Evolutionary conservation across 1,140 invertebrate species (phyloP), one percentile per base, ranked within the genome.

Genomic region (Drosophila novamexicana): DNA sequence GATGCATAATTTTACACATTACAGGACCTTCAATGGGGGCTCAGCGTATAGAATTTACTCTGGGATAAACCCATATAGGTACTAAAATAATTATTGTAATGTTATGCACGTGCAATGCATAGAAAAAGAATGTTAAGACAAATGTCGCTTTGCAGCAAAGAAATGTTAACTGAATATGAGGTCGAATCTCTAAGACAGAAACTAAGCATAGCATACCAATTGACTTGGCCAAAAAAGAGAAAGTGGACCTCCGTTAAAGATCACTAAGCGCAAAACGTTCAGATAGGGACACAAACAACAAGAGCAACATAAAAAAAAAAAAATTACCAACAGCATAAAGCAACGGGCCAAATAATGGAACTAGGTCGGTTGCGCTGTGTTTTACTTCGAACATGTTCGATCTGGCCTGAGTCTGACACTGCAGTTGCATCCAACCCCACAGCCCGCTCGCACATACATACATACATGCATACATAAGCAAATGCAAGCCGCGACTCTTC

Each of bases 221-320:
- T 82, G 79, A 76, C 45, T 88, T 88, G 79, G 83, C 79, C 72
- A 86, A 86, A 86, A 86, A 88, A 86, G 82, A 86, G 82, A 86
- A 86, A 86, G 82, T 83, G 72, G 72, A 36, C 47, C 65, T 59
- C 79, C 65, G 83, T 79, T 77, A 82, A 88, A 86, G 79, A 86
- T 86, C 78, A 86, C 82, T 80, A 72, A 81, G 37, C 82, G 63
- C 74, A 52, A 59, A 73, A 54, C 79, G 83, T 64, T 86, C 59
- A 81, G 79, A 81, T 78, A 79, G 75, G 61, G 70, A 71, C 72
- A 75, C 45, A 47, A 65, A 12, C 62, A 42, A 68, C 47, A 73
- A 54, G 53, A 40, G 22, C 71, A 69, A 61, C 66, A 70, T 75
- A 58, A 70, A 63, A 18, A 18, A 18, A 18, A 18, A 18, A 18